Percentiles rank a stretch among this genome's conserved stretches.
Evolutionary conservation across 2,888 invertebrate genomes (phyloP).

Genomic region (Drosophila mimetica): DNA sequence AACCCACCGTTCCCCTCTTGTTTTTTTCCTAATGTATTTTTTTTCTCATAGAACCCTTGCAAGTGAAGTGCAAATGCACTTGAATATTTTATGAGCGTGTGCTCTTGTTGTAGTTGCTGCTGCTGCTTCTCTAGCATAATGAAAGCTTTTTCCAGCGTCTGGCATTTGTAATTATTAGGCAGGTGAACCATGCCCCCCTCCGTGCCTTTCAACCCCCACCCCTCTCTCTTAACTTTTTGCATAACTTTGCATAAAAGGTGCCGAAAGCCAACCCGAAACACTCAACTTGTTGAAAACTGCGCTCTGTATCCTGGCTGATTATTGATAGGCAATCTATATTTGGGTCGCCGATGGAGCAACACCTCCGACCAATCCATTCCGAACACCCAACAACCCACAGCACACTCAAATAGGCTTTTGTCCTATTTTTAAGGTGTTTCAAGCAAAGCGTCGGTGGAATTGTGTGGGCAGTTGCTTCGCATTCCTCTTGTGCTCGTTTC

Average conservation of each 20-base stretch:
- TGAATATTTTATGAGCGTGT: conserved; percentile 76
- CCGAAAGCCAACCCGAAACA: conserved; percentile 7
- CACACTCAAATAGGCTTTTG: conserved; percentile 61
- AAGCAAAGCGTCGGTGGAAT: conserved; percentile 54
- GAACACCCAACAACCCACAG: conserved; percentile 21
- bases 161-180: conserved; percentile 61
- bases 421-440: conserved; percentile 71
- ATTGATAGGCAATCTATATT: conserved; percentile 73
- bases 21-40: conserved; percentile 31
- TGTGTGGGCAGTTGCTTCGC: conserved; percentile 14
- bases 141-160: conserved; percentile 46
- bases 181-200: conserved; percentile 58
- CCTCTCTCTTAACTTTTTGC: conserved; percentile 24
- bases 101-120: conserved; percentile 32
- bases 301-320: conserved; percentile 52
- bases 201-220: conserved; percentile 3
- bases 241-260: conserved; percentile 55
- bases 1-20: conserved; percentile 2
- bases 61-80: conserved; percentile 73
- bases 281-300: conserved; percentile 63
- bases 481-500: conserved; percentile 29
- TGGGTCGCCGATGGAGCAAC: conserved; percentile 54
- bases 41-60: conserved; percentile 31
- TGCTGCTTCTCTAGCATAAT: conserved; percentile 29
- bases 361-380: conserved; percentile 14